Base-by-base conservation (phyloP, 1,140 invertebrate species). In the Aphelinus certus region DNA sequence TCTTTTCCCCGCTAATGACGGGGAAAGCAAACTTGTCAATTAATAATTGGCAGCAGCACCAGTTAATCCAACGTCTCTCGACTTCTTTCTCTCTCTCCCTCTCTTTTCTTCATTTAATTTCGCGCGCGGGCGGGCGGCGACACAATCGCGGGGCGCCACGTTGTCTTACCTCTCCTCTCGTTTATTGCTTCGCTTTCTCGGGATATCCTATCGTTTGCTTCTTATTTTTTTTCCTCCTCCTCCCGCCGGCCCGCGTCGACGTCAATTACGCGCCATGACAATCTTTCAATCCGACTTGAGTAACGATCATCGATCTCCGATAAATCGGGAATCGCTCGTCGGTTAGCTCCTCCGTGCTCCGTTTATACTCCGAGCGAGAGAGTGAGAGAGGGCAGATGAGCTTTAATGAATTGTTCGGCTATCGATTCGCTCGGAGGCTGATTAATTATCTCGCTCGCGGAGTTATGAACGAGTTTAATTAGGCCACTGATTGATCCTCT, bases 1-100 rank as follows among this genome's bases (percentile, higher is more conserved):
- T 66, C 75, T 71, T 70, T 75, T 51, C 71, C 63, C 73, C 58
- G 58, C 66, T 64, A 71, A 65, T 46, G 81, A 78, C 57, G 78
- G 66, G 49, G 70, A 79, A 78, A 81, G 79, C 78, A 84, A 84
- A 83, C 82, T 84, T 81, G 80, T 82, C 83, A 80, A 83, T 85
- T 84, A 83, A 80, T 83, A 84, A 85, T 84, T 82, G 75, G 61
- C 79, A 65, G 45, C 62, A 77, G 77, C 79, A 48, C 26, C 57
- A 60, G 45, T 72, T 58, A 72, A 72, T 66, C 57, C 64, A n/a
- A 57, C 46, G 45, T 9, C n/a, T 43, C 7, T 67, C 72, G 77
- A 78, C 74, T 66, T 53, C 26, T 26, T 26, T 26, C 61, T 66
- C 47, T 26, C 9, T 49, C 60, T 65, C 71, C 79, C 72, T 80